Percentiles rank a stretch among this genome's conserved stretches.
phyloP scores from a whole-genome alignment of 2,797 vertebrate species.

The Orientallactaga sibirica region DNA sequence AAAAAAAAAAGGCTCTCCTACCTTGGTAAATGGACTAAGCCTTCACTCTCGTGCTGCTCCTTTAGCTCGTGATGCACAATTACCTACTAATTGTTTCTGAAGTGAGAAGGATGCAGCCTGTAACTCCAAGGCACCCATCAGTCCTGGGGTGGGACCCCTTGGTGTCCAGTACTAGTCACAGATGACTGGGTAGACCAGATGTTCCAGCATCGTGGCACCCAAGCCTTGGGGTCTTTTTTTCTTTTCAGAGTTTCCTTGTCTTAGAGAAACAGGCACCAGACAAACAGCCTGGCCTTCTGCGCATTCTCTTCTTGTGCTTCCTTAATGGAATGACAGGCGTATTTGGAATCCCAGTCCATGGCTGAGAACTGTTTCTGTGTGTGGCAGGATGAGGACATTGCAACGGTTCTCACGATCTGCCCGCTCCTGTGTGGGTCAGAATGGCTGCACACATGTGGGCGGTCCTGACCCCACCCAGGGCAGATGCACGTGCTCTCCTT shows the following conservation, averaged over 20 bases:
- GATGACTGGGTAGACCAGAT: conserved; percentile 51
- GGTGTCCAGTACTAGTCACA: not conserved
- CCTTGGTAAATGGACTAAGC: not conserved
- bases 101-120: not conserved
- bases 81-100: conserved; percentile 41
- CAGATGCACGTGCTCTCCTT: not conserved
- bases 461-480: fast-evolving
- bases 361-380: not conserved
- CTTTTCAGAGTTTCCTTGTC: not conserved
- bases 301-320: not conserved
- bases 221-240: not conserved
- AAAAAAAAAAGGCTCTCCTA: not conserved
- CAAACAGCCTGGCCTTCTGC: not conserved
- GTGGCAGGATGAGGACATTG: not conserved
- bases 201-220: not conserved
- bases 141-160: fast-evolving
- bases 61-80: not conserved
- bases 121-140: conserved; percentile 10
- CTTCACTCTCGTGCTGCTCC: not conserved
- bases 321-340: not conserved
- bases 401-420: fast-evolving
- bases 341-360: not conserved
- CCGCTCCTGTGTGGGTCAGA: fast-evolving
- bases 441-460: fast-evolving
- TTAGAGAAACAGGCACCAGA: fast-evolving